Percentiles rank a stretch among this genome's conserved stretches.
These are phyloP conservation scores for Acomys russatus DNA, from an alignment of 2,797 vertebrate genomes.

Conservation along the genomic window DNA sequence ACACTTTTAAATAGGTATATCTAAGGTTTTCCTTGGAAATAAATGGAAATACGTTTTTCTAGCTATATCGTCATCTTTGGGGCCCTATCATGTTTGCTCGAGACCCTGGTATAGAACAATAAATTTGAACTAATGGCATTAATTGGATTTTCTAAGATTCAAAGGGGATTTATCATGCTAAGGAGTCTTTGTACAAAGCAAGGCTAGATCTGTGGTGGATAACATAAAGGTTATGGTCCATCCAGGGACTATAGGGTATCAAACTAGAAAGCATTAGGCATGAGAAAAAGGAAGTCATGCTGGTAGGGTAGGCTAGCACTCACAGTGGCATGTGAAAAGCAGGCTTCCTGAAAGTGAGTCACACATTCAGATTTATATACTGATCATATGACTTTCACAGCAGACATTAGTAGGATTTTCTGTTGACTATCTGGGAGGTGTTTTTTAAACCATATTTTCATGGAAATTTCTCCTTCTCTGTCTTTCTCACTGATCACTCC, in stretches of 20 bases:
- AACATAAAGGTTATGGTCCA: neutral
- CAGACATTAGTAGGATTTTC: neutral
- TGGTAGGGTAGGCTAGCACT: no score
- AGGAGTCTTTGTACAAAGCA: neutral
- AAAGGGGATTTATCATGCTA: accelerated
- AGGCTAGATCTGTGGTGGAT: neutral
- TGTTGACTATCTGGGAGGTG: neutral
- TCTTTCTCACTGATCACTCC: neutral
- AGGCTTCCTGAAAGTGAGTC: neutral
- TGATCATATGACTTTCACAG: no score
- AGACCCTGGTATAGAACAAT: neutral
- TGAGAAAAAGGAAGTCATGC: no score
- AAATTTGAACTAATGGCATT: neutral
- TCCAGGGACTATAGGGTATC: neutral
- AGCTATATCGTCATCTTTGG: neutral
- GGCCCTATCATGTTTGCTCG: neutral
- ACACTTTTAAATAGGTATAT: neutral
- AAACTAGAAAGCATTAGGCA: neutral
- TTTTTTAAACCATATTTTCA: neutral
- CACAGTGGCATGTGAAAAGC: neutral
- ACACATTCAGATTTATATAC: neutral
- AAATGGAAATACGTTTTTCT: neutral
- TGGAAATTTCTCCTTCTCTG: neutral
- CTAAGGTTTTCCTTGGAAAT: neutral
- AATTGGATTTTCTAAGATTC: neutral